Evolutionary conservation across 1,140 invertebrate genomes (phyloP).

Genomic region (Cyphomyrmex costatus): DNA sequence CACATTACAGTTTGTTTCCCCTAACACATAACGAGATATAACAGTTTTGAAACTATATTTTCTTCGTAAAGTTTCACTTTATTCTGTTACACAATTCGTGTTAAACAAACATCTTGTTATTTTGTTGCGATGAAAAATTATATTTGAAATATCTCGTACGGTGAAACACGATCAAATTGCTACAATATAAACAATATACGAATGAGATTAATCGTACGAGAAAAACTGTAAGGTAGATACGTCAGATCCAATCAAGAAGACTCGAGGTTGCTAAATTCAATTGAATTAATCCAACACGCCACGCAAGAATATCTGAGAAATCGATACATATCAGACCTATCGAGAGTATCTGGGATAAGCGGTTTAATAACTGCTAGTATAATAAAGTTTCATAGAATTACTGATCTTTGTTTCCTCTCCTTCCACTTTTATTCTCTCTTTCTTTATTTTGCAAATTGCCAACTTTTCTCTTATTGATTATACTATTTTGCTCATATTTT

Average conservation of each 20-base stretch:
- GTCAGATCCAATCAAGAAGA: conserved; percentile 26
- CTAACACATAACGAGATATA: conserved; percentile 3
- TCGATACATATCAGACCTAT: conserved; percentile 11
- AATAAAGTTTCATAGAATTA: conserved; percentile 34
- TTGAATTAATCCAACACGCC: conserved; percentile 49
- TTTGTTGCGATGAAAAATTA: conserved; percentile 21
- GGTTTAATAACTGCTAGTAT: conserved; percentile 16
- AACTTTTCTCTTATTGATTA: too few relatives aligned
- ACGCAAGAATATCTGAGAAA: conserved; percentile 13
- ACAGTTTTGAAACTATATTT: background rate
- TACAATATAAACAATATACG: conserved; percentile 19
- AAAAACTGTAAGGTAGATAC: background rate
- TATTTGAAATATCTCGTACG: background rate
- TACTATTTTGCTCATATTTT: too few relatives aligned
- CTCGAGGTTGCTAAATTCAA: conserved; percentile 31
- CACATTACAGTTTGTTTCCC: background rate
- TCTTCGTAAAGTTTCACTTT: background rate
- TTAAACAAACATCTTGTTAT: background rate
- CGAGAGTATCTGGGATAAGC: background rate
- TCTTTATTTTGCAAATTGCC: too few relatives aligned
- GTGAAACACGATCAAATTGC: background rate
- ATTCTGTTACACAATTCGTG: background rate
- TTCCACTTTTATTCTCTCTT: background rate
- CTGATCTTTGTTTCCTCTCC: background rate
- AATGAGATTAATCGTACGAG: conserved; percentile 40